Evolutionary conservation across 2,888 invertebrate genomes (phyloP).

Genomic region (Nipponacmea schrenckii): DNA sequence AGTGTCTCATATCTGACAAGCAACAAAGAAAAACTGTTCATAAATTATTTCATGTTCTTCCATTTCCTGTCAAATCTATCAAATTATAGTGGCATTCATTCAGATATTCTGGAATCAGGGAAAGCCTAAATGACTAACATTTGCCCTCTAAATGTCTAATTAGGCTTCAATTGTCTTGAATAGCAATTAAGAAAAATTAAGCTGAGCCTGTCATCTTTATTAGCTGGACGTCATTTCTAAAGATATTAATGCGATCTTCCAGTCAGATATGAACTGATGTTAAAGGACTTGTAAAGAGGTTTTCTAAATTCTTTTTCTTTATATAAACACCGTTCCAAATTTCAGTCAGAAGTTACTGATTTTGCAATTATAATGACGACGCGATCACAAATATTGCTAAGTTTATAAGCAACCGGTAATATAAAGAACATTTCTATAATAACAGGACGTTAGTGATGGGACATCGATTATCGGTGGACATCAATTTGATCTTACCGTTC

Average conservation of each 20-base stretch:
- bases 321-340: no score
- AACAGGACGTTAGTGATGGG: no score
- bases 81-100: background rate
- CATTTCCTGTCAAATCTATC: background rate
- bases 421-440: no score
- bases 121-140: background rate
- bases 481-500: no score
- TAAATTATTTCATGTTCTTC: background rate
- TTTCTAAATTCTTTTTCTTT: no score
- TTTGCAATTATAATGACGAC: no score
- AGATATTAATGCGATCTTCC: background rate
- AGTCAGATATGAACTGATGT: background rate
- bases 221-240: background rate
- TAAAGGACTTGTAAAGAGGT: background rate
- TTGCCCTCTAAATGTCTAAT: slow-evolving; percentile 1
- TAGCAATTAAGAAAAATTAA: background rate
- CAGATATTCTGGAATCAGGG: background rate
- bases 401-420: no score
- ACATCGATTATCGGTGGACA: no score
- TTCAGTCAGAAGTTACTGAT: no score
- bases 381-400: no score
- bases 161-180: slow-evolving; percentile 4
- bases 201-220: background rate
- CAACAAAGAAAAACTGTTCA: background rate
- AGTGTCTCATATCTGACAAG: background rate